Conservation (phyloP, 2,113 vertebrate genomes). For the Canis aureus region DNA sequence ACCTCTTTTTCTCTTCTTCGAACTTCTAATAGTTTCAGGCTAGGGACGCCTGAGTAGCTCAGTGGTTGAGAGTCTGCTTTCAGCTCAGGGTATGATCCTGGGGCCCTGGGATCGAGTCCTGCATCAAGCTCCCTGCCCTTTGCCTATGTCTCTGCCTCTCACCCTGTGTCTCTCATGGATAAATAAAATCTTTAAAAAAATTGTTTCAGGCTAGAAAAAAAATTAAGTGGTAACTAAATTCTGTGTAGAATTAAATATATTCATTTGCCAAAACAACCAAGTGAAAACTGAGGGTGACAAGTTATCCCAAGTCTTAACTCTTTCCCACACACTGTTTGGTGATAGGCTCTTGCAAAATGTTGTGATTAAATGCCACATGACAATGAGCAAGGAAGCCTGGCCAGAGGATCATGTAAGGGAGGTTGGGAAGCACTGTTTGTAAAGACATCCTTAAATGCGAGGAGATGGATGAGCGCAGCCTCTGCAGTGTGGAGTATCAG, state of each 20-base stretch:
- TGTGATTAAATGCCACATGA: conserved; percentile 4
- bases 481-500: rapidly evolving
- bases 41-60: background rate
- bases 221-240: background rate
- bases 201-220: background rate
- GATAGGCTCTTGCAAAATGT: conserved; percentile 2
- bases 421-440: background rate
- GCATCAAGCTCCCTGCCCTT: too few relatives aligned
- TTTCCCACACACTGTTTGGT: background rate
- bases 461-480: background rate
- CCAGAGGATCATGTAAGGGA: background rate
- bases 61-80: too few relatives aligned
- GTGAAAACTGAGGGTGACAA: background rate
- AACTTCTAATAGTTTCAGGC: background rate
- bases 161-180: too few relatives aligned
- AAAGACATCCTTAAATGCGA: conserved; percentile 41
- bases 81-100: too few relatives aligned
- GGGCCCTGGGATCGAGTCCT: too few relatives aligned
- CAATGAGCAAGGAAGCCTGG: conserved; percentile 35
- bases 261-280: conserved; percentile 36
- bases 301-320: conserved; percentile 17
- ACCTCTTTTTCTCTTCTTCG: background rate
- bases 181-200: background rate
- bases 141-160: too few relatives aligned
- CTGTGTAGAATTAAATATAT: background rate